phyloP scores from a whole-genome alignment of 1,140 invertebrate species.

The Maniola jurtina region DNA sequence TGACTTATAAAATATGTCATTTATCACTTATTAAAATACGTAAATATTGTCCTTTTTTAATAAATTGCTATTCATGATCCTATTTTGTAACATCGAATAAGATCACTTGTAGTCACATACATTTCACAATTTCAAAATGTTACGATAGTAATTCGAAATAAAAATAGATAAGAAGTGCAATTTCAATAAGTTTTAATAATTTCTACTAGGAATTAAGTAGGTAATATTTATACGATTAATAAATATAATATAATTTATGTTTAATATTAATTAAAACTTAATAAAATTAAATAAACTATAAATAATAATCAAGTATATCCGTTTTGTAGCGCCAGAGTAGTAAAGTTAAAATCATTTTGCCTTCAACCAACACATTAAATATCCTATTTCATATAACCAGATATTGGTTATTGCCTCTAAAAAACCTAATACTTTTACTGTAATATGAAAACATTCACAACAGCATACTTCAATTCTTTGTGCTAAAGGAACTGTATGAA shows the following conservation, averaged over 20 bases:
- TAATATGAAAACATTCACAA: slow-evolving; percentile 3
- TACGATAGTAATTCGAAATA: no score
- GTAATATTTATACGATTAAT: not conserved
- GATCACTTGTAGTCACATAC: no score
- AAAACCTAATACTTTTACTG: no score
- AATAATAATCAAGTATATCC: slow-evolving; percentile 10
- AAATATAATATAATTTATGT: not conserved
- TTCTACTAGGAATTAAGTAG: slow-evolving; percentile 1
- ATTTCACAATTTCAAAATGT: no score
- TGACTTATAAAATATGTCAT: slow-evolving; percentile 16
- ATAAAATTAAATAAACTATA: slow-evolving; percentile 9
- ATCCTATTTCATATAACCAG: not conserved
- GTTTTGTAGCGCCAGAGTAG: slow-evolving; percentile 16
- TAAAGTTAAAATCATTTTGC: slow-evolving; percentile 8
- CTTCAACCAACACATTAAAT: slow-evolving; percentile 9
- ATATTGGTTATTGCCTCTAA: no score
- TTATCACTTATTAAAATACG: slow-evolving; percentile 10
- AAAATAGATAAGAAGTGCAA: not conserved
- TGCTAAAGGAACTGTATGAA: slow-evolving; percentile 10
- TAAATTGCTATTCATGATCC: not conserved
- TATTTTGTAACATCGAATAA: no score
- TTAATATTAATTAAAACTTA: slow-evolving; percentile 5
- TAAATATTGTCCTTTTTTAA: slow-evolving; percentile 18
- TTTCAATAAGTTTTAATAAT: slow-evolving; percentile 7
- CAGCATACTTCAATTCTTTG: slow-evolving; percentile 13